Evolutionary conservation across 2,888 invertebrate genomes (phyloP).

Genomic region (Meta bourneti): DNA sequence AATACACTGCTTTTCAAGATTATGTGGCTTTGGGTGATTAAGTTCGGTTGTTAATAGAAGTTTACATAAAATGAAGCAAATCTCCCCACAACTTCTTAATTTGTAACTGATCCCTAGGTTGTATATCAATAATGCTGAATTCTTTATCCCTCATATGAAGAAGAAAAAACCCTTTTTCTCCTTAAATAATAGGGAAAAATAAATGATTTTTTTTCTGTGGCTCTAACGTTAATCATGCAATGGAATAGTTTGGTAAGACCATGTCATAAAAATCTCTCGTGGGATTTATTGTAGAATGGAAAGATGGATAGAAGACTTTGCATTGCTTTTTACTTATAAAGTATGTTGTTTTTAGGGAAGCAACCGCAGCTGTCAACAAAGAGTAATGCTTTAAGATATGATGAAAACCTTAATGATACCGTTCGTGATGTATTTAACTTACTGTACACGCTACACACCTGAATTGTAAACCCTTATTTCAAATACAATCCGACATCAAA

Average conservation of each 20-base stretch:
- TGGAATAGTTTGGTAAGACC: neutral
- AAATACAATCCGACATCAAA: too few species aligned
- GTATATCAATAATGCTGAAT: neutral
- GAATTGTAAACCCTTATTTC: too few species aligned
- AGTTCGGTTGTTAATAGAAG: too few species aligned
- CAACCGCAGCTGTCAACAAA: neutral
- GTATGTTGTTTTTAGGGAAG: neutral
- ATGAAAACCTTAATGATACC: neutral
- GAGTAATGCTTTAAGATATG: neutral
- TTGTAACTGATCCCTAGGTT: too few species aligned
- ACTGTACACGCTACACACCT: too few species aligned
- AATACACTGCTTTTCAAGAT: too few species aligned
- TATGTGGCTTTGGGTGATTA: too few species aligned
- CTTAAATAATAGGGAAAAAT: neutral
- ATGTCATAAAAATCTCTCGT: neutral
- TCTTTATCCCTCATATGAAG: neutral
- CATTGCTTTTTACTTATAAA: neutral
- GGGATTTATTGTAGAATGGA: neutral
- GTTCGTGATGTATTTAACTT: too few species aligned
- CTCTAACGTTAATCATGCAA: neutral
- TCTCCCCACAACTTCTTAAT: too few species aligned
- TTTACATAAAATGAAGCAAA: too few species aligned
- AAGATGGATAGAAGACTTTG: neutral
- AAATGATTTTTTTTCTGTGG: neutral
- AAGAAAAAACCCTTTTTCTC: neutral